Percentiles rank a stretch among this genome's conserved stretches.
Conservation (phyloP, 2,797 vertebrate genomes). For the Coendou prehensilis region DNA sequence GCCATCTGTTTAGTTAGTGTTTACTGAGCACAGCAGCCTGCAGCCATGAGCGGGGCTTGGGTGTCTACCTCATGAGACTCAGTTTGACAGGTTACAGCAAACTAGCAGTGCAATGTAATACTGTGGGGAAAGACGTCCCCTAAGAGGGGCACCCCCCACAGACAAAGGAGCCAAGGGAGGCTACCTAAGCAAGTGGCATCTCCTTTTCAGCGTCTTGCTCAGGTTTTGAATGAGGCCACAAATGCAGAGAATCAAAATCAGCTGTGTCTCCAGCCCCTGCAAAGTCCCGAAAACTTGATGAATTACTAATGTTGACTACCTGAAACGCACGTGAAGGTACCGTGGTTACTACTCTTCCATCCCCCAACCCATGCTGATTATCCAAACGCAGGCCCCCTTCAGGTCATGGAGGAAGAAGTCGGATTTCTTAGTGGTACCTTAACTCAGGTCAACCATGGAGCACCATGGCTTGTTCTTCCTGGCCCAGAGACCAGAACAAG, state of each 20-base stretch:
- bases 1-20: background rate
- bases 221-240: background rate
- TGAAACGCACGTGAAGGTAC: background rate
- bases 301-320: background rate
- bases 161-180: background rate
- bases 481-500: background rate
- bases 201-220: background rate
- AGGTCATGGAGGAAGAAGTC: background rate
- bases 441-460: background rate
- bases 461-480: background rate
- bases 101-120: background rate
- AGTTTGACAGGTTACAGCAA: background rate
- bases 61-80: background rate
- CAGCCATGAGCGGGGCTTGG: background rate
- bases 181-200: background rate
- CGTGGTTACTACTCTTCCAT: background rate
- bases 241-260: background rate
- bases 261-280: background rate
- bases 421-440: background rate
- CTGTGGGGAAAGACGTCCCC: background rate
- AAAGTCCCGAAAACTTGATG: background rate
- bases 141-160: background rate
- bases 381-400: background rate
- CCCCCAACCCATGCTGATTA: background rate
- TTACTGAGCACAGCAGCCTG: background rate